Conservation (phyloP, 92 coral and sea anemone genomes). For the Palythoa grandis region DNA sequence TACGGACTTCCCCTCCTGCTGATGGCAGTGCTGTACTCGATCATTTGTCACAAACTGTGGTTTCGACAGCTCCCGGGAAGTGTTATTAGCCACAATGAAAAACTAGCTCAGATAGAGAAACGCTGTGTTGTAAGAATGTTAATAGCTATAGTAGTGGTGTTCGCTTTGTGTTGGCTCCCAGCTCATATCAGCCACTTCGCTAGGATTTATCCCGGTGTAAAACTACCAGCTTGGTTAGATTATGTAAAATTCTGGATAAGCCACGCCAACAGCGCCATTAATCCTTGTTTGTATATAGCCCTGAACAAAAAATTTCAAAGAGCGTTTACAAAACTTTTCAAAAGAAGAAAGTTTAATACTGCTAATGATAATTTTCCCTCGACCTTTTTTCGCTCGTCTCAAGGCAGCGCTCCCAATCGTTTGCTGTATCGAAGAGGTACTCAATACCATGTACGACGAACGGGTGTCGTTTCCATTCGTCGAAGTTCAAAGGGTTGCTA, state of each 20-base stretch:
- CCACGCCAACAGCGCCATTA: constrained; percentile 27
- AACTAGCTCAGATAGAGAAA: background rate
- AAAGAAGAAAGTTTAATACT: background rate
- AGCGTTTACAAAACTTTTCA: constrained; percentile 11
- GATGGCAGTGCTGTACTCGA: background rate
- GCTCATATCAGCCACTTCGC: constrained; percentile 34
- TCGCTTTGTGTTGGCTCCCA: constrained; percentile 64
- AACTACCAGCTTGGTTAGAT: background rate
- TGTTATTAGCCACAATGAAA: no score
- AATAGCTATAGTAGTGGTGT: constrained; percentile 31
- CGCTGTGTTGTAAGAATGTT: constrained; percentile 50
- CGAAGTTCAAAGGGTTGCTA: background rate
- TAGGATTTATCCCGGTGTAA: background rate
- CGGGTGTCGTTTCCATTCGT: background rate
- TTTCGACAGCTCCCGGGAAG: background rate
- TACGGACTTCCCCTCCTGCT: constrained; percentile 57
- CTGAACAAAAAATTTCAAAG: constrained; percentile 20
- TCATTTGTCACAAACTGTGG: constrained; percentile 59
- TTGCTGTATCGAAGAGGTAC: background rate
- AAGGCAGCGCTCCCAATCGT: background rate
- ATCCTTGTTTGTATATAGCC: constrained; percentile 23
- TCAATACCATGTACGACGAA: background rate
- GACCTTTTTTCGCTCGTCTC: background rate
- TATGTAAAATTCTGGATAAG: constrained; percentile 16
- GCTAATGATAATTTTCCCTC: constrained; percentile 14